phyloP scores from a whole-genome alignment of 2,797 vertebrate genomes.

The Ctenochaetus hawaiiensis region DNA sequence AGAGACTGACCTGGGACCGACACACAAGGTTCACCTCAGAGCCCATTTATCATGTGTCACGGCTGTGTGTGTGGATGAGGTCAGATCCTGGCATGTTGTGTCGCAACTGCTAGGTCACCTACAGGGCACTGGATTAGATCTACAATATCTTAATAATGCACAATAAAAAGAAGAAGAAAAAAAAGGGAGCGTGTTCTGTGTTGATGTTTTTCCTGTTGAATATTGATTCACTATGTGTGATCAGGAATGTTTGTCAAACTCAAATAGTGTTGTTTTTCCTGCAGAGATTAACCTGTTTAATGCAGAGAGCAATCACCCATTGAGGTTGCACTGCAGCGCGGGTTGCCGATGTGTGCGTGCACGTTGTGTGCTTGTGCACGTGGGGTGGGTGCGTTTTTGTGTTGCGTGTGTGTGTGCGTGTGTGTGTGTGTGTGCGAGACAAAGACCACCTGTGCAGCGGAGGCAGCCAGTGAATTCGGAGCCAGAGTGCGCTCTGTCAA shows the following conservation, averaged over 20 bases:
- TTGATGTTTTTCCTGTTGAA: constrained; percentile 62
- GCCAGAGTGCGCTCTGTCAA: constrained; percentile 79
- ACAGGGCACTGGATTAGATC: constrained; percentile 64
- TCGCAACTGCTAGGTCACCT: constrained; percentile 76
- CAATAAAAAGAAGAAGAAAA: background rate
- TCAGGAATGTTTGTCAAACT: constrained; percentile 79
- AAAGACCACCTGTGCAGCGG: constrained; percentile 84
- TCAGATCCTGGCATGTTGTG: constrained; percentile 73
- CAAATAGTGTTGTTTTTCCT: constrained; percentile 76
- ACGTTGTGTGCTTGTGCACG: constrained; percentile 16
- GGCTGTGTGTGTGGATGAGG: constrained; percentile 72
- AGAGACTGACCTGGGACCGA: constrained; percentile 83
- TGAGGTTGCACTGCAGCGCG: constrained; percentile 45
- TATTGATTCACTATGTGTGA: constrained; percentile 69
- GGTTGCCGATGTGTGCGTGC: constrained; percentile 25
- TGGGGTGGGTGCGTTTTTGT: too few relatives aligned
- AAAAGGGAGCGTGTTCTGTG: constrained; percentile 33
- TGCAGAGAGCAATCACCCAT: constrained; percentile 75
- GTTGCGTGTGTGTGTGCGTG: constrained; percentile 7
- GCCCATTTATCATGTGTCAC: constrained; percentile 82
- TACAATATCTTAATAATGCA: constrained; percentile 55
- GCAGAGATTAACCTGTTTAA: constrained; percentile 77
- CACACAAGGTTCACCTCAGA: constrained; percentile 79
- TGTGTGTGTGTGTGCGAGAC: constrained; percentile 55
- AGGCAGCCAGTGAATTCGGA: constrained; percentile 73